Base-by-base conservation (phyloP, 2,113 vertebrate species). In the Todiramphus chloris region DNA sequence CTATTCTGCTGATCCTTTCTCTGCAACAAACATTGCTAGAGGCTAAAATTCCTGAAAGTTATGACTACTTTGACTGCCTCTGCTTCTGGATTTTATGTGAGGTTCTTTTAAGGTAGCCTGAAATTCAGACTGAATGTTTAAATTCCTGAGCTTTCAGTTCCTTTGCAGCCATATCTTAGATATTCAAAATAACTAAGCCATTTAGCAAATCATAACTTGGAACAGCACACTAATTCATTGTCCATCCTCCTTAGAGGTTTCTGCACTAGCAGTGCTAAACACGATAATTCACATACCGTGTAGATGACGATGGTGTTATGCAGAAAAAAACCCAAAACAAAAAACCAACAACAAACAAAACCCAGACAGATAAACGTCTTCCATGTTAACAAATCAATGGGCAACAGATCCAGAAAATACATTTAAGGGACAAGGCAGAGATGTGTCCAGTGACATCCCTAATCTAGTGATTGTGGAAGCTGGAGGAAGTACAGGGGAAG, bases 41-140 rank as follows among this genome's bases (percentile, higher is more conserved):
- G 82, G 94, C 82, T 90, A 90, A 94, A 94, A 96, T 95, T 96
- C 93, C 84, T 91, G 55, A 85, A 93, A 96, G 44, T 94, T 91
- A 91, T 60, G 10, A 91, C 30, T 76, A 27, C 53, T 76, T 89
- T 73, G 33, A 78, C 53, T 91, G 84, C 48, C 44, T 91, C 35
- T 60, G 35, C 60, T 92, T 87, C 72, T 90, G 76, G 46, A 87
- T 77, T 27, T 12, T 79, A 13, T 16, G 13, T 73, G 28, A 90
- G 44, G 10, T 37, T 85, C 28, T 75, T 87, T 96, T 93, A 95
- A 89, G 79, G 63, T 82, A 8, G 59, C 24, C 62, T 70, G 79
- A 95, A 83, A 43, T 83, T 94, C 56, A 89, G 56, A 51, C 28
- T 56, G 63, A 62, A 28, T 27, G 30, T 35, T 76, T 80, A 37